These are phyloP conservation scores for Cataglyphis rosenhaueri DNA, from an alignment of 2,888 invertebrate species.

Conservation along the genomic window DNA sequence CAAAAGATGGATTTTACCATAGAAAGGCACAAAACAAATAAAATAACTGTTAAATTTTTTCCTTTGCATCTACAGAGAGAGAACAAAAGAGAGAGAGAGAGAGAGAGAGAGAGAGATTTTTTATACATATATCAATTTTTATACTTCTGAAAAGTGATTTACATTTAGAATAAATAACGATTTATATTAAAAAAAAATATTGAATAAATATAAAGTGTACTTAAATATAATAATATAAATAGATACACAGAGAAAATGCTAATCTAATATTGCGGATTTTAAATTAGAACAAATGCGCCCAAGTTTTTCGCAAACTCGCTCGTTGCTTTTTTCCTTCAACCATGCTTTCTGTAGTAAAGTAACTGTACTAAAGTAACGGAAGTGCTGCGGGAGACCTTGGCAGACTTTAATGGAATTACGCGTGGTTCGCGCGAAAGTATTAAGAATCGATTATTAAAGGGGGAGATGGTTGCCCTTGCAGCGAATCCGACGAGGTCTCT, in stretches of 20 bases:
- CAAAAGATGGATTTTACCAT: slow-evolving; percentile 25
- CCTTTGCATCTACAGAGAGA: background rate
- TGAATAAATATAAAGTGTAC: background rate
- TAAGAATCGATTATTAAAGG: slow-evolving; percentile 52
- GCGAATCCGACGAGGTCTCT: slow-evolving; percentile 31
- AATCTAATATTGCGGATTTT: background rate
- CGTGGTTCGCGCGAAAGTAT: slow-evolving; percentile 38
- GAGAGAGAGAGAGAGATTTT: background rate
- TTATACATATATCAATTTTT: background rate
- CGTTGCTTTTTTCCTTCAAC: slow-evolving; percentile 5
- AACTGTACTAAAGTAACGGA: slow-evolving; percentile 12
- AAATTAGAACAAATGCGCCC: background rate
- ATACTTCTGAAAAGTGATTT: background rate
- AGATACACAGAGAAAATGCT: background rate
- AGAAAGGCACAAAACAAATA: background rate
- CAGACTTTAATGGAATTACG: slow-evolving; percentile 50
- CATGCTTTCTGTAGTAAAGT: too few species aligned
- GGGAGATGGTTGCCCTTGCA: slow-evolving; percentile 31
- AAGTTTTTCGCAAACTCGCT: slow-evolving; percentile 11
- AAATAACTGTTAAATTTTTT: slow-evolving; percentile 8
- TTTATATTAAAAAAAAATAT: background rate
- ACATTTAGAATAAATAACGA: background rate
- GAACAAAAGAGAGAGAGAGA: background rate
- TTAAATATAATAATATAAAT: background rate
- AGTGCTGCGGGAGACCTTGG: slow-evolving; percentile 18